Evolutionary conservation across 2,888 invertebrate genomes (phyloP).

Genomic region (Netelia inedita): DNA sequence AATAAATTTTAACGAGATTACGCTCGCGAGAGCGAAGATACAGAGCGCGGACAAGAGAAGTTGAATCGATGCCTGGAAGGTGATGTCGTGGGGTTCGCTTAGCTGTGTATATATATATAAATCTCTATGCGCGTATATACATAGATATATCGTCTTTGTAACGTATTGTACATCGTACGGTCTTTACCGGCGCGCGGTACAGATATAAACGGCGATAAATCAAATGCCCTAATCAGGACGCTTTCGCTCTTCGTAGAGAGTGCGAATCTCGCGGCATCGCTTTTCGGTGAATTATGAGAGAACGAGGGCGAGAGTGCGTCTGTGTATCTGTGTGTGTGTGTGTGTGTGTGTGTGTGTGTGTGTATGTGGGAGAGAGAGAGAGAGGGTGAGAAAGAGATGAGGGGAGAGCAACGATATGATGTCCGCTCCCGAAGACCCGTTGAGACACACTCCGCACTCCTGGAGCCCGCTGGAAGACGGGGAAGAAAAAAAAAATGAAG

Average conservation of each 20-base stretch:
- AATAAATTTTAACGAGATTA: conserved; percentile 81
- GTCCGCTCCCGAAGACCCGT: conserved; percentile 54
- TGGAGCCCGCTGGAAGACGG: conserved; percentile 17
- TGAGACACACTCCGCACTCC: conserved; percentile 14
- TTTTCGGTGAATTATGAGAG: conserved; percentile 78
- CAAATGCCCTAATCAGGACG: conserved; percentile 80
- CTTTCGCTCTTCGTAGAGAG: conserved; percentile 71
- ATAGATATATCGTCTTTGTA: conserved; percentile 15
- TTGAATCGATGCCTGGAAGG: conserved; percentile 53
- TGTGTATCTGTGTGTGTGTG: no score
- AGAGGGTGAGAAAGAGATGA: no score
- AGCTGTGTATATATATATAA: conserved; percentile 28
- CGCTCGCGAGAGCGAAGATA: conserved; percentile 64
- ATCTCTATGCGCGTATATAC: conserved; percentile 22
- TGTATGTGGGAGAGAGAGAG: no score
- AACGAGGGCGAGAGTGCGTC: neutral
- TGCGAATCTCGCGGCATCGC: conserved; percentile 75
- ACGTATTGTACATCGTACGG: conserved; percentile 45
- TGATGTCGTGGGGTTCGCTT: conserved; percentile 44
- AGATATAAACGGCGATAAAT: conserved; percentile 78
- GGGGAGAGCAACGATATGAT: conserved; percentile 67
- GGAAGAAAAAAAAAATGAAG: conserved; percentile 34
- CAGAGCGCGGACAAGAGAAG: conserved; percentile 51
- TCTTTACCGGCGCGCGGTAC: conserved; percentile 63
- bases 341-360: no score